Base-by-base conservation (phyloP, 2,888 invertebrate genomes). In the Synanthedon tipuliformis region DNA sequence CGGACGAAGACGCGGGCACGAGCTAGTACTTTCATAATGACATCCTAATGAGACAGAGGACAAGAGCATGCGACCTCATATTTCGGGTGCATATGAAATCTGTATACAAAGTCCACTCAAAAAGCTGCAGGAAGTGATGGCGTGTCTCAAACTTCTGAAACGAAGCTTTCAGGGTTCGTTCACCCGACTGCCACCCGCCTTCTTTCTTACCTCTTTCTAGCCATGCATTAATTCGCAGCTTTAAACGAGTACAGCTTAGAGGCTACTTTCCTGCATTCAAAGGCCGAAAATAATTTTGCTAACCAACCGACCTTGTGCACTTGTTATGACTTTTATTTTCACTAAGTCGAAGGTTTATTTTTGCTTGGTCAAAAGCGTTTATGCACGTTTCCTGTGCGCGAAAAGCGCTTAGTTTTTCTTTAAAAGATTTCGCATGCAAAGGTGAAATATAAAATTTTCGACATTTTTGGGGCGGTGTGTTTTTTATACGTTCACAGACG, bases 131-230 rank as follows among this genome's bases (percentile, higher is more conserved):
- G 78, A 79, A 82, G 75, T 73, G 69, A 71, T 78, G 75, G 74
- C 77, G 75, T 81, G 78, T 78, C 68, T 68, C 73, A 78, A 81
- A 80, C 75, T 78, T 75, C 72, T 75, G 75, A 72, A 76, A 75
- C 68, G 64, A 67, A 71, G 77, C 76, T 80, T 81, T 78, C 79
- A 79, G 71, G 59, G 84, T 71, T 70, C 81, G 59, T 79, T 82
- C 75, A 84, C 80, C 78, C 68, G 64, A 55, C 65, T 66, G 65
- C 70, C 71, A 64, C 61, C 61, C 60, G 59, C 48, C 61, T 54
- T 57, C 58, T 61, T 63, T 68, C 73, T 65, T 60, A 58, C 56
- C 56, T 49, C 51, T 58, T 45, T n/a, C 45, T 62, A 58, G 59
- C 56, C 64, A 62, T 60, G 51, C 56, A 57, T 52, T 59, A 62